Evolutionary conservation across 2,888 invertebrate genomes (phyloP).

Genomic region (Netelia virgata): DNA sequence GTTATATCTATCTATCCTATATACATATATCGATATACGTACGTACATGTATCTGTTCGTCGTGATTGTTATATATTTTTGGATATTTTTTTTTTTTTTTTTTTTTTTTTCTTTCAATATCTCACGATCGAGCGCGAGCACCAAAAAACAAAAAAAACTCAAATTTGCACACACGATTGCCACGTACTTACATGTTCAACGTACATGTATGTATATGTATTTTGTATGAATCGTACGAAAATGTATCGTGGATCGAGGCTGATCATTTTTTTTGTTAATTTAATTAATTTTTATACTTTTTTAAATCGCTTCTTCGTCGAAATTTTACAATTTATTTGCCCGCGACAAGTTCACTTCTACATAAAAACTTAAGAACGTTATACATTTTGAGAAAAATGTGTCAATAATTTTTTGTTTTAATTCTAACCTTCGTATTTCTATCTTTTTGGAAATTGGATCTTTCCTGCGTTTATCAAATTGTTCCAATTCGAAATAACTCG

Average conservation of each 20-base stretch:
- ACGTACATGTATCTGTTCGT: constrained; percentile 71
- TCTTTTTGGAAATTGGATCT: too few relatives aligned
- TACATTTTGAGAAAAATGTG: too few relatives aligned
- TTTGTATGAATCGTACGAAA: constrained; percentile 45
- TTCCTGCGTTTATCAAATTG: too few relatives aligned
- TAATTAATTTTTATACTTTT: neutral
- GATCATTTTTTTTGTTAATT: neutral
- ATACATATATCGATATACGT: constrained; percentile 70
- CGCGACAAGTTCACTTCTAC: too few relatives aligned
- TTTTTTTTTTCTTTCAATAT: constrained; percentile 23
- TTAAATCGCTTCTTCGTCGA: neutral
- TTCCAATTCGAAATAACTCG: too few relatives aligned
- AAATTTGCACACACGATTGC: constrained; percentile 39
- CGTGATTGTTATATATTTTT: constrained; percentile 52
- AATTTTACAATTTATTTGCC: too few relatives aligned
- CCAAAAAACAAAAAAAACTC: constrained; percentile 8
- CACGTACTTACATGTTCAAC: constrained; percentile 51
- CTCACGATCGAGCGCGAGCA: constrained; percentile 45
- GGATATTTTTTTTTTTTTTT: neutral
- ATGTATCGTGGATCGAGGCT: constrained; percentile 50
- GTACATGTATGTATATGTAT: constrained; percentile 49
- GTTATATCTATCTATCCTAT: constrained; percentile 78
- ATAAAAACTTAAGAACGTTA: too few relatives aligned
- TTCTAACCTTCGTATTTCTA: too few relatives aligned
- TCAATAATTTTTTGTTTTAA: neutral